A percentile compares a stretch with the other conserved stretches of the same genome.
Evolutionary conservation across 1,140 invertebrate genomes (phyloP).

Genomic region (Apocrypta bakeri): DNA sequence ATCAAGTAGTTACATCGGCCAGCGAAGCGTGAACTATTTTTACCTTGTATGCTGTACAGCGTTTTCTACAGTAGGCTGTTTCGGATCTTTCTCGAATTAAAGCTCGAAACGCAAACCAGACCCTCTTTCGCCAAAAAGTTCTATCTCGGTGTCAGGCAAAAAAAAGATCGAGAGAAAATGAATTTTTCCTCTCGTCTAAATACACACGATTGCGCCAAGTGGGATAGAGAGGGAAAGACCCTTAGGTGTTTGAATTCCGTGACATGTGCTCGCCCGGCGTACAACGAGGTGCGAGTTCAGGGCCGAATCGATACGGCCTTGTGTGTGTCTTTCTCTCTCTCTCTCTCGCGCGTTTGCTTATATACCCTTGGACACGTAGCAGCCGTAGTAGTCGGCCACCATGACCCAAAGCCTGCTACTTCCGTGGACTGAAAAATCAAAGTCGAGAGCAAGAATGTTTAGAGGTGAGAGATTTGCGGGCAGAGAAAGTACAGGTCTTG

Average conservation of each 20-base stretch:
- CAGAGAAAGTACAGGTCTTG: constrained; percentile 3
- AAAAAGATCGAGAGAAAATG: too few relatives aligned
- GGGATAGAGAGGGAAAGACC: neutral
- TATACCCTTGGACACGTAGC: constrained; percentile 56
- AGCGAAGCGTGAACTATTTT: neutral
- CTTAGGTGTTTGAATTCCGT: neutral
- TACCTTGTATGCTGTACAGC: neutral
- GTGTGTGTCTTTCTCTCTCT: constrained; percentile 54
- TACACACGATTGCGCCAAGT: too few relatives aligned
- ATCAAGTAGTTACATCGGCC: neutral
- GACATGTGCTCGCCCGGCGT: neutral
- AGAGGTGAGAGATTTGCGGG: neutral
- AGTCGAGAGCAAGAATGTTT: neutral
- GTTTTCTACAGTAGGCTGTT: too few relatives aligned
- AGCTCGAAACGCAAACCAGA: too few relatives aligned
- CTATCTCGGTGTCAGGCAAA: too few relatives aligned
- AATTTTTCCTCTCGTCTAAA: neutral
- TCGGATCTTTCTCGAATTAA: too few relatives aligned
- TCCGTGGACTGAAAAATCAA: constrained; percentile 25
- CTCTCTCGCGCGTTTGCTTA: constrained; percentile 41
- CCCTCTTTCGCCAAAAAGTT: too few relatives aligned
- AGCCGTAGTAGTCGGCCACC: neutral
- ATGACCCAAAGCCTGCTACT: neutral
- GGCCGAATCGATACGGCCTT: constrained; percentile 72
- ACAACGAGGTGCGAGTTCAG: constrained; percentile 63